Conservation (phyloP, 37 sponge, comb jelly and placozoan genomes). For the Aphrocallistes beatrix region DNA sequence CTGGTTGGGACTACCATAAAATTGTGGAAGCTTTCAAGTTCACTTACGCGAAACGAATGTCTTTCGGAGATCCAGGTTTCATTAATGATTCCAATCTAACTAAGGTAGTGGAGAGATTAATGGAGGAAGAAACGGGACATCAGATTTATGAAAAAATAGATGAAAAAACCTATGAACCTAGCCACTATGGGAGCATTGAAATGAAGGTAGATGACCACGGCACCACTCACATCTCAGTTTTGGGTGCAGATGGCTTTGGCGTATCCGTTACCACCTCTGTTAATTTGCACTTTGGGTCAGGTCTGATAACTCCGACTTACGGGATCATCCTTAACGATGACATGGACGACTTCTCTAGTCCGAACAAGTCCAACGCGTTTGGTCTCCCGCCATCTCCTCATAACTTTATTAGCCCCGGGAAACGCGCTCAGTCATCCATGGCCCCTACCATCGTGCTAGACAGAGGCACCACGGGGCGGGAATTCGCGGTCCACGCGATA, state of each 20-base stretch:
- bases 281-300: slow-evolving; percentile 64
- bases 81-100: background rate
- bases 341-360: slow-evolving; percentile 73
- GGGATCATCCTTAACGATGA: slow-evolving; percentile 79
- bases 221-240: slow-evolving; percentile 66
- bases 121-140: slow-evolving; percentile 31
- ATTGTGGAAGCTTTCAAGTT: slow-evolving; percentile 85
- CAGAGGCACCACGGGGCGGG: slow-evolving; percentile 22
- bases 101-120: slow-evolving; percentile 53
- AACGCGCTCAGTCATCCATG: slow-evolving; percentile 73
- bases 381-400: slow-evolving; percentile 22
- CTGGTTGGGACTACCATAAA: slow-evolving; percentile 42
- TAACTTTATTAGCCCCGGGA: slow-evolving; percentile 65
- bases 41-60: slow-evolving; percentile 51
- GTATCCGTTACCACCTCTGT: slow-evolving; percentile 66
- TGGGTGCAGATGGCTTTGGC: slow-evolving; percentile 74
- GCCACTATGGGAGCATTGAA: slow-evolving; percentile 34
- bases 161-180: slow-evolving; percentile 37
- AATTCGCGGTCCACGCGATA: slow-evolving; percentile 32
- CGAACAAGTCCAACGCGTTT: slow-evolving; percentile 18
- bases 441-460: slow-evolving; percentile 57
- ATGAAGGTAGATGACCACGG: slow-evolving; percentile 23
- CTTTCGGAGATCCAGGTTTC: slow-evolving; percentile 81
- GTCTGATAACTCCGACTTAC: slow-evolving; percentile 33
- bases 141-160: slow-evolving; percentile 30